Percentiles rank a stretch among this genome's conserved stretches.
Conservation (phyloP, 2,797 vertebrate genomes). For the Rhinoraja longicauda region DNA sequence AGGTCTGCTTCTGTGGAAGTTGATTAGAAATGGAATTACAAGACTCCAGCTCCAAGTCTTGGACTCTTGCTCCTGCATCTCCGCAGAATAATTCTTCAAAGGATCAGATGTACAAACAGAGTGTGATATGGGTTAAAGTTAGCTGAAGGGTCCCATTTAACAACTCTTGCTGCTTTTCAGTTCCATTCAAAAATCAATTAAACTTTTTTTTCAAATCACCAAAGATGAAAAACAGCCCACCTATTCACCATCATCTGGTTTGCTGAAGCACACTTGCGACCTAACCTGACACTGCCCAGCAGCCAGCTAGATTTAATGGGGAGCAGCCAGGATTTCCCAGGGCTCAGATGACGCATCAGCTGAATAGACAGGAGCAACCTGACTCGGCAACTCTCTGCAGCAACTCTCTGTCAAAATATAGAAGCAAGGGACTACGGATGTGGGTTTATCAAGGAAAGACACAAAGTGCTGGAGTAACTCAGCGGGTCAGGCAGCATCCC, state of each 20-base stretch:
- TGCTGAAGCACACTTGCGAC: too few species aligned
- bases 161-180: neutral
- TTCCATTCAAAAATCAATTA: neutral
- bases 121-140: too few species aligned
- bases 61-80: neutral
- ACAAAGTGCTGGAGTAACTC: too few species aligned
- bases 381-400: too few species aligned
- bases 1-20: neutral
- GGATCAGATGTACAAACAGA: neutral
- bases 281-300: too few species aligned
- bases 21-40: neutral
- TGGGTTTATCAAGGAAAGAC: too few species aligned
- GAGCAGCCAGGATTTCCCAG: too few species aligned
- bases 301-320: neutral
- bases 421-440: too few species aligned
- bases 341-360: too few species aligned
- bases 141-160: neutral
- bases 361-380: neutral
- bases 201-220: too few species aligned
- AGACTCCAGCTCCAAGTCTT: neutral
- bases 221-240: neutral
- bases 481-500: too few species aligned
- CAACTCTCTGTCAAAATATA: too few species aligned
- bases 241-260: neutral
- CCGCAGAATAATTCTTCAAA: neutral